phyloP scores from a whole-genome alignment of 1,140 invertebrate genomes.

The Holcopasites calliopsidis region DNA sequence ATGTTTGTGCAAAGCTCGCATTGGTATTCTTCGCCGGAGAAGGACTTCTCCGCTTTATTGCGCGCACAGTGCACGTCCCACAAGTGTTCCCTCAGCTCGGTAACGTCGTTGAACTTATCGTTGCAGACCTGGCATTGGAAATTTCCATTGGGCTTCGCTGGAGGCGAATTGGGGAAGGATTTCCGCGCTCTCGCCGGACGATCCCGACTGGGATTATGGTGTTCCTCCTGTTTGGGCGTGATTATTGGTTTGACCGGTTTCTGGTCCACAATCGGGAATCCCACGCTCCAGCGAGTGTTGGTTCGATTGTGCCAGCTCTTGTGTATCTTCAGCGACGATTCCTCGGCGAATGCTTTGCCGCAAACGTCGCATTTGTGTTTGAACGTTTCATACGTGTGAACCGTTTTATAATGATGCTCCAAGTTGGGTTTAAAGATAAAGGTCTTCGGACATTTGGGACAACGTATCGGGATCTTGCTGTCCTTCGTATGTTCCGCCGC shows the following conservation, averaged over 20 bases:
- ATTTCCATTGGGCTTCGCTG: constrained; percentile 24
- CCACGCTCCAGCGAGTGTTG: constrained; percentile 31
- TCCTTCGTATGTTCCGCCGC: constrained; percentile 42
- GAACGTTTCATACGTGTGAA: constrained; percentile 66
- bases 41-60: constrained; percentile 72
- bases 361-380: constrained; percentile 82
- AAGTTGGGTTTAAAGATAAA: constrained; percentile 71
- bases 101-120: constrained; percentile 70
- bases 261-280: background rate
- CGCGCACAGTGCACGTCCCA: constrained; percentile 76
- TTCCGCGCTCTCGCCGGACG: constrained; percentile 74
- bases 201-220: constrained; percentile 28
- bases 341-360: constrained; percentile 80
- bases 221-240: background rate
- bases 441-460: constrained; percentile 68
- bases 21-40: constrained; percentile 76
- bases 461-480: constrained; percentile 53
- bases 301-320: constrained; percentile 80
- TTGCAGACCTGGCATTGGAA: constrained; percentile 77
- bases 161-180: constrained; percentile 67
- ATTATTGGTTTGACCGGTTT: background rate
- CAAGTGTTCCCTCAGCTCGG: constrained; percentile 71
- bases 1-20: constrained; percentile 82
- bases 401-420: constrained; percentile 65
- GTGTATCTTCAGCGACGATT: constrained; percentile 81